These are phyloP conservation scores for Bujurquina vittata DNA, from an alignment of 2,113 vertebrate species.

Conservation along the genomic window DNA sequence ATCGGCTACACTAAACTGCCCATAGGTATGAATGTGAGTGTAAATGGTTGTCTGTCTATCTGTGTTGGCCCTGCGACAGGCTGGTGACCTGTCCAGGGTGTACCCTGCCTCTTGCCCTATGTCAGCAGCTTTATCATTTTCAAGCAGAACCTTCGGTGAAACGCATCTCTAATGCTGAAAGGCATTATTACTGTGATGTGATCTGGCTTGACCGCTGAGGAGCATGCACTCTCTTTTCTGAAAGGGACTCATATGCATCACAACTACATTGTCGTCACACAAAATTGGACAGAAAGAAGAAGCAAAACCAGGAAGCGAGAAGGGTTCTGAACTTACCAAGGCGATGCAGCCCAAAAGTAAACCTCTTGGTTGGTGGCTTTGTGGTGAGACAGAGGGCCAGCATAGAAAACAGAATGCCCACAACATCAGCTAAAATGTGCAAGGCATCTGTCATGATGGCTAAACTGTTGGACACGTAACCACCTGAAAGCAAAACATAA, in stretches of 20 bases:
- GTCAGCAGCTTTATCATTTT: not conserved
- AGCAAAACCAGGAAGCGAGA: not conserved
- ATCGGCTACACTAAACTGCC: too few relatives aligned
- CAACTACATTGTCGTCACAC: not conserved
- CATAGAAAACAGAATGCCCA: slow-evolving; percentile 93
- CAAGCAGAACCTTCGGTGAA: not conserved
- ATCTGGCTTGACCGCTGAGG: not conserved
- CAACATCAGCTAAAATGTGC: slow-evolving; percentile 95
- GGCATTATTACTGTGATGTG: not conserved
- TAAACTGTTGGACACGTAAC: slow-evolving; percentile 94
- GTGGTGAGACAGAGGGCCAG: slow-evolving; percentile 94
- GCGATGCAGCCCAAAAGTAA: slow-evolving; percentile 96
- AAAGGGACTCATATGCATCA: not conserved
- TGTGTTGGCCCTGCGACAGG: too few relatives aligned
- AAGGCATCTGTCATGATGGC: slow-evolving; percentile 98
- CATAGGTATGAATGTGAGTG: too few relatives aligned
- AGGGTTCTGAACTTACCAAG: slow-evolving; percentile 82
- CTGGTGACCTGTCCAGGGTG: too few relatives aligned
- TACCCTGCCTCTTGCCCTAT: too few relatives aligned
- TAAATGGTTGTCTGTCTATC: too few relatives aligned
- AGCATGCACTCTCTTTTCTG: not conserved
- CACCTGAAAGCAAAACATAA: slow-evolving; percentile 77
- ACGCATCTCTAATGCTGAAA: not conserved
- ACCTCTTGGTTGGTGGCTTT: slow-evolving; percentile 91
- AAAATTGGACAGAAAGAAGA: not conserved